Conservation (phyloP, 2,888 invertebrate genomes). For the Agrotis puta region DNA sequence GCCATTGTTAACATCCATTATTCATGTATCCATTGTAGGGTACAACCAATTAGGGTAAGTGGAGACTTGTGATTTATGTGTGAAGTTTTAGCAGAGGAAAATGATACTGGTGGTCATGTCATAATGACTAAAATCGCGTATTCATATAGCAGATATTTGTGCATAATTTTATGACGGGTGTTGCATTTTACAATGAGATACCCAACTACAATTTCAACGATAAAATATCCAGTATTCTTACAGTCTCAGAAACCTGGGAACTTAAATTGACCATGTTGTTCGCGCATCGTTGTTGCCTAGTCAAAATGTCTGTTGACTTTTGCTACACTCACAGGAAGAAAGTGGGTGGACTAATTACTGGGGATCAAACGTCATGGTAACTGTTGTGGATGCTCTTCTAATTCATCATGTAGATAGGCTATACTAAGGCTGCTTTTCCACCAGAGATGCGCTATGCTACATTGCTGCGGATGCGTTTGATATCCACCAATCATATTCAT, state of each 20-base stretch:
- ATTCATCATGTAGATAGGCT: conserved; percentile 9
- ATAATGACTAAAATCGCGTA: background rate
- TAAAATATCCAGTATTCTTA: background rate
- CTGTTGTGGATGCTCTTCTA: conserved; percentile 1
- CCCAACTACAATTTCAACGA: background rate
- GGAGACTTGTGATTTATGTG: background rate
- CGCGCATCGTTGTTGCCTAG: conserved; percentile 2
- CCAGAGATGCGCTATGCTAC: too few species aligned
- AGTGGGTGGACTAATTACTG: conserved; percentile 13
- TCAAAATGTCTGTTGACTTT: background rate
- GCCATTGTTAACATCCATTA: conserved; percentile 21
- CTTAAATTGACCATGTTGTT: background rate
- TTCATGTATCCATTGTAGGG: conserved; percentile 2
- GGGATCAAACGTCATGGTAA: background rate
- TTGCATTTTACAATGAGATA: conserved; percentile 14
- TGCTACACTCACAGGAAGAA: background rate
- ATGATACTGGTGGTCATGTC: conserved; percentile 1
- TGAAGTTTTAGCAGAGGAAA: background rate
- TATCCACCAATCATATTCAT: too few species aligned
- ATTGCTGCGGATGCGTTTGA: too few species aligned
- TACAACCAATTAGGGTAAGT: conserved; percentile 17
- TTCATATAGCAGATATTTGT: background rate
- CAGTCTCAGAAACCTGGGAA: background rate
- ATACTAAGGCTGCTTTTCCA: too few species aligned
- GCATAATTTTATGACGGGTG: background rate